A percentile compares a stretch with the other conserved stretches of the same genome.
Conservation (phyloP, 2,888 invertebrate species). For the Caenorhabditis sinica region DNA sequence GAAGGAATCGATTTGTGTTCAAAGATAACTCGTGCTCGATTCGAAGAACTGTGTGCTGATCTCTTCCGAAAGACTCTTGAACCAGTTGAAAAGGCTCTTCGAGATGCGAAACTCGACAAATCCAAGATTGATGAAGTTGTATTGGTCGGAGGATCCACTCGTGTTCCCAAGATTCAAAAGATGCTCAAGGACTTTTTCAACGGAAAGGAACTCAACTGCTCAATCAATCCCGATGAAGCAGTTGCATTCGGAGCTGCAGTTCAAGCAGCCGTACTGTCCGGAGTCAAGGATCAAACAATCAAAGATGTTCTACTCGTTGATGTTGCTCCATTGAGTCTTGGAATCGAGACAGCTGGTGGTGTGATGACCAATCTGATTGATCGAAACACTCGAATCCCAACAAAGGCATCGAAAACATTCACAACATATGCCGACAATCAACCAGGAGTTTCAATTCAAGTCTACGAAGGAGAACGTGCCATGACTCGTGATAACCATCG, state of each 20-base stretch:
- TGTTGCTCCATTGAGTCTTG: slow-evolving; percentile 38
- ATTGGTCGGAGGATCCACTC: slow-evolving; percentile 92
- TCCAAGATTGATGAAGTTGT: slow-evolving; percentile 86
- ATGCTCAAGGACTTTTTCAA: slow-evolving; percentile 92
- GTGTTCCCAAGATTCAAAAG: slow-evolving; percentile 98
- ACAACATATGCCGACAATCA: slow-evolving; percentile 91
- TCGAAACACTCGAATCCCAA: slow-evolving; percentile 33
- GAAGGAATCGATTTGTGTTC: too few species aligned
- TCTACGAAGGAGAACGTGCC: slow-evolving; percentile 87
- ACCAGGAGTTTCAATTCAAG: slow-evolving; percentile 92
- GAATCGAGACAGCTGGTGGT: slow-evolving; percentile 33
- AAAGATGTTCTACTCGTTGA: slow-evolving; percentile 27
- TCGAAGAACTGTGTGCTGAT: too few species aligned
- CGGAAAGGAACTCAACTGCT: slow-evolving; percentile 86
- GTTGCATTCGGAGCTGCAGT: slow-evolving; percentile 36
- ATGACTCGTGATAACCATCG: slow-evolving; percentile 85
- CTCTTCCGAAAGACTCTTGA: too few species aligned
- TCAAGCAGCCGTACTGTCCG: slow-evolving; percentile 32
- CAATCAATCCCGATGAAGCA: slow-evolving; percentile 32
- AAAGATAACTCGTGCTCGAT: too few species aligned
- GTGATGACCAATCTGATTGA: slow-evolving; percentile 34
- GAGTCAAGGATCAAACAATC: slow-evolving; percentile 30
- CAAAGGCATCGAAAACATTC: slow-evolving; percentile 32
- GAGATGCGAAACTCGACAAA: slow-evolving; percentile 97
- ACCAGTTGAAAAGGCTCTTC: slow-evolving; percentile 95